Base-by-base conservation (phyloP, 2,888 invertebrate species). In the Andricus curvator region DNA sequence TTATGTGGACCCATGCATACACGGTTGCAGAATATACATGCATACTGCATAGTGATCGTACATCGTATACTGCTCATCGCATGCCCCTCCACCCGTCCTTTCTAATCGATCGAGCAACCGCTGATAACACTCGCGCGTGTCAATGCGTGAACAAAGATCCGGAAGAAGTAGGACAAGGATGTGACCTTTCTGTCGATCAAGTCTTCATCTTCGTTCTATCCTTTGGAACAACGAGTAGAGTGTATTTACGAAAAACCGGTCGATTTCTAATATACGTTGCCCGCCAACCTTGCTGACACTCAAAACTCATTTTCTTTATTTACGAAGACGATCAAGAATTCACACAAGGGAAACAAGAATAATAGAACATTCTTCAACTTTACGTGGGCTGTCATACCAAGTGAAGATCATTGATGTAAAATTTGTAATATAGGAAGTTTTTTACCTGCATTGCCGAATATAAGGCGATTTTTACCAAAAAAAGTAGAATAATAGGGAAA, bases 101-200 rank as follows among this genome's bases (percentile, higher is more conserved):
- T 74, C 62, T 62, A 62, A 62, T 62, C 62, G 62, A 62, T 62
- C 62, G 62, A 62, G 62, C 25, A 62, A 25, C 62, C 62, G 62
- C 62, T 25, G 74, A 74, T 74, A 74, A 48, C 33, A 74, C 51
- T 29, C 29, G 56, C 74, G 74, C 74, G 51, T 56, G 56, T 74
- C 74, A 74, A 29, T 74, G 56, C 74, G 74, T 74, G 74, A 48
- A 74, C 56, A 74, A 74, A 74, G 74, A 74, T 74, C 51, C 56
- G 74, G 74, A 74, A 74, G 51, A 74, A 74, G 29, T 74, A 56
- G 74, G 74, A 74, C 74, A 74, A 74, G 51, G 74, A 74, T 74
- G 74, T 56, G 74, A 74, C 74, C 74, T 56, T 33, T 74, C 74
- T 74, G 33, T 56, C 74, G 56, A 74, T 56, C 74, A 74, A 56